Evolutionary conservation across 1,140 invertebrate species (phyloP), one percentile per base, ranked within the genome.

Genomic region (Caenorhabditis elegans): DNA sequence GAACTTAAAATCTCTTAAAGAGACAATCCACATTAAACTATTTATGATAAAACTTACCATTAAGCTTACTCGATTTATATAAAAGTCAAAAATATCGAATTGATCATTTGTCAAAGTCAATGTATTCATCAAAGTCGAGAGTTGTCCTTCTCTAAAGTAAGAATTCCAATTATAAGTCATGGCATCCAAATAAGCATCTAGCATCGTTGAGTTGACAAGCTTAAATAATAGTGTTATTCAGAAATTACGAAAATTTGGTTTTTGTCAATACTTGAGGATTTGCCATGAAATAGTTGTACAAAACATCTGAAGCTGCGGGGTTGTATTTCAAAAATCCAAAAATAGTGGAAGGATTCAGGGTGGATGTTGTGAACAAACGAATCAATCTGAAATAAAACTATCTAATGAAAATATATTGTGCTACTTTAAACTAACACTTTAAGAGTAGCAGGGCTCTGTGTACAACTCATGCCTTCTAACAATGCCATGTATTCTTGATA

Each of bases 401-500:
- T 47, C 22, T 8, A 28, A 43, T 46, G 2, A 76, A 39, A n/a
- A 34, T 17, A 78, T 6, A 8, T 6, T 17, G 13, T 70, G 15
- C 39, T 10, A 76, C 13, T 28, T 11, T 19, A 46, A 53, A 24
- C 43, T 28, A 46, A 82, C 80, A 39, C 26, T 31, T 75, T 82
- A n/a, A 82, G 34, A 17, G 53, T 78, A 1, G 26, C 17, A 19
- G 70, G 26, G 22, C 36, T 82, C 13, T 75, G 65, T 13, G 82
- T 39, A 39, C 82, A 83, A 80, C 78, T 83, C 43, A 83, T 65
- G 36, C 82, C 82, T 24, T 83, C 60, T 11, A 83, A 53, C 10
- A 83, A 65, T 47, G 78, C 53, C 47, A 76, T 53, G 70, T 83
- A 83, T 70, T 83, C 82, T 19, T 83, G 82, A 49, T 81, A 83